These are phyloP conservation scores for Lutjanus erythropterus DNA, from an alignment of 2,113 vertebrate genomes.

Conservation along the genomic window DNA sequence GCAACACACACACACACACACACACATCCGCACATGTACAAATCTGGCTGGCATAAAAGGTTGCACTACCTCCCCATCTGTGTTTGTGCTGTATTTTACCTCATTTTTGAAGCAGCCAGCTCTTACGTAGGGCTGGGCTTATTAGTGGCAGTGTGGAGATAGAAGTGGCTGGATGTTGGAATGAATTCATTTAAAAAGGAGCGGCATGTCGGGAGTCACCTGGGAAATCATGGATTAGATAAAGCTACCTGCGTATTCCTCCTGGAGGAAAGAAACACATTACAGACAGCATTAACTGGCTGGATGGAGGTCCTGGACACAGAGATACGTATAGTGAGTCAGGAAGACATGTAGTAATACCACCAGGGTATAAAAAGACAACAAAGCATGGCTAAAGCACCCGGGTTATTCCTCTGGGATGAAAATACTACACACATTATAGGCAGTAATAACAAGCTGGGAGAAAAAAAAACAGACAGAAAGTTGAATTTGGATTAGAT, in stretches of 20 bases:
- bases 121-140: slow-evolving; percentile 24
- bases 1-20: background rate
- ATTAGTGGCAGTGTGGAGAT: slow-evolving; percentile 41
- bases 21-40: background rate
- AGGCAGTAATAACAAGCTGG: background rate
- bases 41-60: slow-evolving; percentile 25
- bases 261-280: slow-evolving; percentile 27
- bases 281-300: slow-evolving; percentile 41
- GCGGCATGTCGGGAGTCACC: slow-evolving; percentile 20
- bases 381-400: slow-evolving; percentile 16
- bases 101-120: slow-evolving; percentile 46
- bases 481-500: background rate
- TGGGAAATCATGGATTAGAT: slow-evolving; percentile 63
- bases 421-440: background rate
- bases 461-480: background rate
- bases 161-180: slow-evolving; percentile 36
- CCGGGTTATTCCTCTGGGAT: background rate
- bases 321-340: slow-evolving; percentile 14
- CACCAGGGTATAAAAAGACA: slow-evolving; percentile 2
- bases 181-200: slow-evolving; percentile 60
- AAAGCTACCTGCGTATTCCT: slow-evolving; percentile 44
- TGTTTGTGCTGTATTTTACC: slow-evolving; percentile 43
- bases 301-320: slow-evolving; percentile 22
- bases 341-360: slow-evolving; percentile 16
- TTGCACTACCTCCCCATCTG: slow-evolving; percentile 32